Conservation (phyloP, 1,140 invertebrate genomes). For the Odontomachus brunneus region DNA sequence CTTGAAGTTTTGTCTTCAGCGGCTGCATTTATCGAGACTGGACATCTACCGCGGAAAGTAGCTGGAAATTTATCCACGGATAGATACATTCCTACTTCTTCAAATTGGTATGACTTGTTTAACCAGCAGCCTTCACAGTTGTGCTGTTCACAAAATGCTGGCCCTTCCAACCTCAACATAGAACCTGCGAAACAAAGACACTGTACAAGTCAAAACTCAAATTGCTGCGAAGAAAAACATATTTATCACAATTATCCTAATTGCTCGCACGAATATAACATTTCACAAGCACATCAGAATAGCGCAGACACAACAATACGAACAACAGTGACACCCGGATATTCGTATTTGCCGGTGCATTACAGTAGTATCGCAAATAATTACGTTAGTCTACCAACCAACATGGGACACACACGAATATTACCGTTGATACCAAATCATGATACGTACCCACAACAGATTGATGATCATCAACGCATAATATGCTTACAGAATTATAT, state of each 20-base stretch:
- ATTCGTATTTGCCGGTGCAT: background rate
- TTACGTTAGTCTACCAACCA: conserved; percentile 1
- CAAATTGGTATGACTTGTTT: background rate
- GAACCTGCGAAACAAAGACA: background rate
- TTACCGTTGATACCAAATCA: background rate
- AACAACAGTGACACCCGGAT: background rate
- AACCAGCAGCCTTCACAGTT: background rate
- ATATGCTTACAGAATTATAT: background rate
- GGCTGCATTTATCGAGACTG: too few relatives aligned
- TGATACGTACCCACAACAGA: background rate
- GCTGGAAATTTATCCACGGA: too few relatives aligned
- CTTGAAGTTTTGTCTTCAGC: background rate
- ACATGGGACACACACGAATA: background rate
- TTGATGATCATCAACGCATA: background rate
- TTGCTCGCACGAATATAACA: conserved; percentile 10
- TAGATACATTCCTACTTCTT: background rate
- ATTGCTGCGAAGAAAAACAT: background rate
- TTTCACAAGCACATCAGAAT: conserved; percentile 1
- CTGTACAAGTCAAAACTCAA: background rate
- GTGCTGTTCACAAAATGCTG: background rate
- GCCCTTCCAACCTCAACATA: background rate
- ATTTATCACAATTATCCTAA: conserved; percentile 17
- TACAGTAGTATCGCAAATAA: background rate
- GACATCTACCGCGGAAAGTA: too few relatives aligned
- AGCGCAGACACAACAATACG: background rate